phyloP scores from a whole-genome alignment of 2,888 invertebrate species.

The Dascillus cervinus region DNA sequence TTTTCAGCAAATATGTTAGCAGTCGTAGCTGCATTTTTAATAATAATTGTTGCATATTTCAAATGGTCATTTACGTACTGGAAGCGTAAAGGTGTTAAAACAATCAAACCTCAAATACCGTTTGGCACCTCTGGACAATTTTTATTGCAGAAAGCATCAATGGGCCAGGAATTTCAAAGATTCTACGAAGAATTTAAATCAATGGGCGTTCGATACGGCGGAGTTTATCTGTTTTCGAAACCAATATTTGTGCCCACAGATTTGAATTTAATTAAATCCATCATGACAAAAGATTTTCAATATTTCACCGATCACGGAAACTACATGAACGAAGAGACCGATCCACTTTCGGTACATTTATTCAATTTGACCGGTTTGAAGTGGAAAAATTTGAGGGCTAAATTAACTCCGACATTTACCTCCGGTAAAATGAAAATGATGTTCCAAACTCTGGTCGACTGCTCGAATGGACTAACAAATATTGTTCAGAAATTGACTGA shows the following conservation, averaged over 20 bases:
- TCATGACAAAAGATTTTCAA: slow-evolving; percentile 50
- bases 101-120: slow-evolving; percentile 19
- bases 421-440: slow-evolving; percentile 58
- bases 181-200: slow-evolving; percentile 9
- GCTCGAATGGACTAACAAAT: slow-evolving; percentile 1
- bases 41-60: too few relatives aligned
- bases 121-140: slow-evolving; percentile 20
- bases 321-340: slow-evolving; percentile 47
- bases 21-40: too few relatives aligned
- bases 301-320: slow-evolving; percentile 53
- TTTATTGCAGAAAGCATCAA: slow-evolving; percentile 7
- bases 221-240: slow-evolving; percentile 10
- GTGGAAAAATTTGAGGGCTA: slow-evolving; percentile 52
- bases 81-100: slow-evolving; percentile 10
- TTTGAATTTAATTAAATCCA: slow-evolving; percentile 26
- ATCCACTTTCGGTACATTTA: slow-evolving; percentile 49
- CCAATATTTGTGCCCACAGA: slow-evolving; percentile 13
- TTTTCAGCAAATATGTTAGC: too few relatives aligned
- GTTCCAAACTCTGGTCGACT: slow-evolving; percentile 49
- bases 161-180: slow-evolving; percentile 8
- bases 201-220: slow-evolving; percentile 10
- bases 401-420: too few relatives aligned
- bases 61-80: slow-evolving; percentile 15
- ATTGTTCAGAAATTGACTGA: slow-evolving; percentile 3
- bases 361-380: slow-evolving; percentile 46